Percentiles rank a stretch among this genome's conserved stretches.
Conservation (phyloP, 2,113 vertebrate species). For the Neogale vison region DNA sequence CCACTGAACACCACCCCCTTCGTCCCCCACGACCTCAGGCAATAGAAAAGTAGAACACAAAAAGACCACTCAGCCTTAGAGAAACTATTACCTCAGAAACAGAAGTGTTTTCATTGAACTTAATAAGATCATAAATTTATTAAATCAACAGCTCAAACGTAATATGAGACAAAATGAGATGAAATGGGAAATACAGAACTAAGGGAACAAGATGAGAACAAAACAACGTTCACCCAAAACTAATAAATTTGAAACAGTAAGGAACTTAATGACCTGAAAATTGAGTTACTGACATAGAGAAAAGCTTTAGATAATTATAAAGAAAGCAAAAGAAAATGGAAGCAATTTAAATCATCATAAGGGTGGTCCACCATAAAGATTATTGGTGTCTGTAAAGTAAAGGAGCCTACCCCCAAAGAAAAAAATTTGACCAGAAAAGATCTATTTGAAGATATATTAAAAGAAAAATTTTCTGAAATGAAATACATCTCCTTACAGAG, state of each 20-base stretch:
- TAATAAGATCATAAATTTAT: neutral
- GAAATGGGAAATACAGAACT: neutral
- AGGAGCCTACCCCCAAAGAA: neutral
- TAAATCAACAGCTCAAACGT: neutral
- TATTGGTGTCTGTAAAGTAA: neutral
- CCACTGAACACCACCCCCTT: rapidly evolving
- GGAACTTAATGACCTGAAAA: constrained; percentile 1
- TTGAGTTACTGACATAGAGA: neutral
- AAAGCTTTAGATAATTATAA: constrained; percentile 5
- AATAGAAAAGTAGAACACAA: neutral
- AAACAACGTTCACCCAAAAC: neutral
- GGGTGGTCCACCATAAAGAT: neutral
- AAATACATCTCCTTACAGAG: neutral
- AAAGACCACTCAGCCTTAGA: neutral
- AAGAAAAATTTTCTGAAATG: constrained; percentile 14
- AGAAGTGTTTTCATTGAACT: neutral
- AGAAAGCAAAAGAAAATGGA: neutral
- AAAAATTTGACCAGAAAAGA: neutral
- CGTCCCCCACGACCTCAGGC: neutral
- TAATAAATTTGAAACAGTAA: constrained; percentile 14
- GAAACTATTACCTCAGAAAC: neutral
- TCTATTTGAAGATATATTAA: neutral
- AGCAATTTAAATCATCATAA: neutral
- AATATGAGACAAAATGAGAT: neutral
- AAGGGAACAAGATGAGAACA: constrained; percentile 27